Evolutionary conservation across 92 coral and sea anemone genomes (phyloP), one percentile per base, ranked within the genome.

Genomic region (Umimayanthus chanpuru): DNA sequence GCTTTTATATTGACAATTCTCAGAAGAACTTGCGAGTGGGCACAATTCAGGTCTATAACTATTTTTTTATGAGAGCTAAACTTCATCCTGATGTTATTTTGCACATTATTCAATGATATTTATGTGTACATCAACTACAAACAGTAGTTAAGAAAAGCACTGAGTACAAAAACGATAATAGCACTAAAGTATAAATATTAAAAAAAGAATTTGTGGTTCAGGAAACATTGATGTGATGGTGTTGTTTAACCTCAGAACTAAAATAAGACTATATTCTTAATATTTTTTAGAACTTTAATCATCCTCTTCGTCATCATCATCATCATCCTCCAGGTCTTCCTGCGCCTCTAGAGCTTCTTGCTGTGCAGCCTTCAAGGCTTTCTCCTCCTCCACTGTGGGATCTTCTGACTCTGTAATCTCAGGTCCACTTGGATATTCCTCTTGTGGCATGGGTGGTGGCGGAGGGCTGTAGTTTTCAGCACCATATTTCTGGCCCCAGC

Each of bases 381-480:
- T 97, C 85, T 97, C 99, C 71, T 97, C 99, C 85, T 97, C 99
- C 77, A 97, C 99, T 25, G 98, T 91, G 9, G 99, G 99, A 91
- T 97, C 99, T 36, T 97, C 99, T 32, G 89, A 93, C 90, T 97
- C 99, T 0, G 99, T 97, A 85, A 97, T 95, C 81, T 97, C 99
- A 25, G 99, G 96, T 61, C 98, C 99, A 74, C 99, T 97, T 55
- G 99, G 95, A 84, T 92, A 97, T 81, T 97, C 99, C 88, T 97
- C 98, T 83, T 94, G 98, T 10, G 99, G 99, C 75, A 92, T 85
- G 25, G 99, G 98, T 73, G 99, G 99, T n/a, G 99, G 94, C 5
- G 99, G 99, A 4, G 99, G 99, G 81, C 99, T 97, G 91, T 97
- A 97, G 91, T 97, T 97, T 88, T 97, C 99, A 77, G 99, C 98